Evolutionary conservation across 1,140 invertebrate species (phyloP).

Genomic region (Coptotermes formosanus): DNA sequence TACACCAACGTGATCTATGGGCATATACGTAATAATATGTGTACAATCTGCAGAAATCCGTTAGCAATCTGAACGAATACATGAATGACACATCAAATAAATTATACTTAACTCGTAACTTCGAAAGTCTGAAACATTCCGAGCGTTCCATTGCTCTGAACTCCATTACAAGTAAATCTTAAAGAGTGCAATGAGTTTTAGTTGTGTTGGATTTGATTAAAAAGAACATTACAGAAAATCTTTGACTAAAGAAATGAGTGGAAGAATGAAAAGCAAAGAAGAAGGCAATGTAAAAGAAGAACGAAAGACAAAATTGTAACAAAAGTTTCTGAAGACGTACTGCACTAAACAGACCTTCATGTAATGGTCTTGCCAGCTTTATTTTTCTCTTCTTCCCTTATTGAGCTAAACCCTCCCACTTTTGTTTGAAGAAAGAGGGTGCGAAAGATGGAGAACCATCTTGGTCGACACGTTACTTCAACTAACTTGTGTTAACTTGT

Average conservation of each 20-base stretch:
- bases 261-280: neutral
- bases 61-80: too few species aligned
- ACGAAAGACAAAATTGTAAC: neutral
- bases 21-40: too few species aligned
- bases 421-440: too few species aligned
- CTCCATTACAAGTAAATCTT: too few species aligned
- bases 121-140: too few species aligned
- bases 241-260: neutral
- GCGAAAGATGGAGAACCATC: too few species aligned
- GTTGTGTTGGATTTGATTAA: neutral
- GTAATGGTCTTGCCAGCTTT: neutral
- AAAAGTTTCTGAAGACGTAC: neutral
- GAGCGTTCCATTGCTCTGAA: too few species aligned
- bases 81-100: too few species aligned
- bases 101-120: too few species aligned
- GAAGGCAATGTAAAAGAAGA: neutral
- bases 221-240: neutral
- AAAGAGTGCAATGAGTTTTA: neutral
- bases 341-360: neutral
- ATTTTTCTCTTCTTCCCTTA: neutral
- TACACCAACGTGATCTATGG: too few species aligned
- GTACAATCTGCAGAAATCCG: too few species aligned
- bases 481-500: conserved; percentile 15
- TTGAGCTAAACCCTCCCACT: too few species aligned
- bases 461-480: neutral